Conservation (phyloP, 2,113 vertebrate genomes). For the Jacana jacana region DNA sequence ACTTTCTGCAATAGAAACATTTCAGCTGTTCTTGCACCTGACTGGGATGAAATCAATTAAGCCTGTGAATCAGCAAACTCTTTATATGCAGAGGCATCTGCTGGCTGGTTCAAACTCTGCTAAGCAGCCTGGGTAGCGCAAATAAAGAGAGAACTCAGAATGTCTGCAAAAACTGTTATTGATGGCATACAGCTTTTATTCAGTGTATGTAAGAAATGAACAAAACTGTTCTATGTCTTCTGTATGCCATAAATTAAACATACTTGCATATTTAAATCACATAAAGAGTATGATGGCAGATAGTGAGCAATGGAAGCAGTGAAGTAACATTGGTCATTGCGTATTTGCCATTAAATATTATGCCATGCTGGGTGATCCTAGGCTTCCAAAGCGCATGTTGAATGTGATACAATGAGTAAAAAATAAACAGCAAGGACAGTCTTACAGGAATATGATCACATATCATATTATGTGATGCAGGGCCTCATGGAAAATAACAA, state of each 20-base stretch:
- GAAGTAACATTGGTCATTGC: background rate
- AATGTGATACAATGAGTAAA: background rate
- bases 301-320: background rate
- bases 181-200: background rate
- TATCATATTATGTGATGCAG: background rate
- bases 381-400: background rate
- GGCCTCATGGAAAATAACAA: background rate
- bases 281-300: background rate
- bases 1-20: background rate
- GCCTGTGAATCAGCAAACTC: background rate
- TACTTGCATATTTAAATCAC: background rate
- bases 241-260: background rate
- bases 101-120: background rate
- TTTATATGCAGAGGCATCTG: background rate
- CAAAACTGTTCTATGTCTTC: background rate
- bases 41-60: background rate
- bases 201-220: background rate
- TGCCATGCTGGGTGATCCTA: background rate
- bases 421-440: background rate
- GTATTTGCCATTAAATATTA: background rate
- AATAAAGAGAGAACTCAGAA: background rate
- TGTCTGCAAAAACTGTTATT: background rate
- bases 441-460: background rate
- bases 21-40: slow-evolving; percentile 35
- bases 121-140: background rate